Conservation (phyloP, 2,888 invertebrate genomes). For the Agrotis segetum region DNA sequence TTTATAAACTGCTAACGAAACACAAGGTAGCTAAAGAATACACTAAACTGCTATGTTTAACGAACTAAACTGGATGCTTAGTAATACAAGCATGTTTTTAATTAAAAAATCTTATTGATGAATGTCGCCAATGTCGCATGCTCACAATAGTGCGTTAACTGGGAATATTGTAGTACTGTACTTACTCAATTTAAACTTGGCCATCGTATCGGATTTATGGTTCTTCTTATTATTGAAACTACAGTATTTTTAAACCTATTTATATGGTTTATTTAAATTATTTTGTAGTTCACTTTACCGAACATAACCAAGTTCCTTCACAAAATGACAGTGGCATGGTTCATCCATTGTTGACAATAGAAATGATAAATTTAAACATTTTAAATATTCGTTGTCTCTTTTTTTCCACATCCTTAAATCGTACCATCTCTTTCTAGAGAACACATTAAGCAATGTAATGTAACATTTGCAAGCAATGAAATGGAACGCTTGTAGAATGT, state of each 20-base stretch:
- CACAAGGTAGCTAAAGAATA: neutral
- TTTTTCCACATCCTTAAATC: accelerated
- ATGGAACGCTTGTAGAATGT: slow-evolving; percentile 37
- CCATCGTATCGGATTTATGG: slow-evolving; percentile 70
- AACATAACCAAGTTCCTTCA: slow-evolving; percentile 45
- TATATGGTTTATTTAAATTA: neutral
- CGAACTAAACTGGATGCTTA: neutral
- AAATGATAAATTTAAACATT: neutral
- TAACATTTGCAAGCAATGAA: accelerated
- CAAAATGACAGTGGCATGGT: slow-evolving; percentile 16
- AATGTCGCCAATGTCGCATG: slow-evolving; percentile 14
- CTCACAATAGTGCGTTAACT: neutral
- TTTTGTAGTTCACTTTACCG: neutral
- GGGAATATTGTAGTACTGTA: slow-evolving; percentile 44
- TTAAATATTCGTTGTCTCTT: neutral
- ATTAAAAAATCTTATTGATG: neutral
- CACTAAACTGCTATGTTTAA: no score
- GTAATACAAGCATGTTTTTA: neutral
- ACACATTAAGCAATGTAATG: neutral
- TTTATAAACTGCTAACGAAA: neutral
- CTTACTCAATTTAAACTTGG: slow-evolving; percentile 87
- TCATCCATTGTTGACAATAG: slow-evolving; percentile 1
- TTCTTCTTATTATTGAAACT: slow-evolving; percentile 22
- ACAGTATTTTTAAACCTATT: neutral
- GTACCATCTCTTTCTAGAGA: neutral